Base-by-base conservation (phyloP, 1,140 invertebrate genomes). In the Listronotus bonariensis region DNA sequence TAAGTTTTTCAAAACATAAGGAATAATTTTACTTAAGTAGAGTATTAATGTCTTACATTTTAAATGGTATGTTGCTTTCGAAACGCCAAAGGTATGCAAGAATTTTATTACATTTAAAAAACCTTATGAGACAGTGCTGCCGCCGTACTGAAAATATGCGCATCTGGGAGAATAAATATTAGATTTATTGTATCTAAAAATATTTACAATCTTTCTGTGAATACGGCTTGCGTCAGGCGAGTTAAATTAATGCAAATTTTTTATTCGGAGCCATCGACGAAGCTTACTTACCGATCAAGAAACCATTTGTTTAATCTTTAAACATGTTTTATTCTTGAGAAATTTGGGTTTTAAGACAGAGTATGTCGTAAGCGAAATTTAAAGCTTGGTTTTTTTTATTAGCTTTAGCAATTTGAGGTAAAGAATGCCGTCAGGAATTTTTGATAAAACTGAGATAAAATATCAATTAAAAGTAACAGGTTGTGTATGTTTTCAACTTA, bases 181-280 rank as follows among this genome's bases (percentile, higher is more conserved):
- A 71, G 73, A 72, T 74, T 69, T 73, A 73, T 74, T 72, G 70
- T 69, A 71, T 74, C 75, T 76, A 76, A 76, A 76, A 74, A 76
- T 76, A 76, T 74, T 74, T 76, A 73, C 71, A 71, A 72, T 68
- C 63, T 72, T 75, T 72, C 72, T 63, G 63, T 70, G 71, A 71
- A 75, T 59, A 65, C 65, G 52, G 66, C 65, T 67, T 74, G 61
- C 73, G 70, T 74, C 69, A 74, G 36, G 41, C 18, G 26, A 34
- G 41, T 53, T 52, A 55, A 54, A 59, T 48, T 55, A 41, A 60
- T 67, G 55, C 65, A 62, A 62, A 62, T 62, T 62, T 55, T 55
- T 36, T 34, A 55, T 55, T 54, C 53, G 14, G 20, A 18, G 20
- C 48, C 6, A 51, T 46, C 15, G 15, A 46, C 15, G 20, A 46